A percentile compares a stretch with the other conserved stretches of the same genome.
These are phyloP conservation scores for Sitodiplosis mosellana DNA, from an alignment of 1,140 invertebrate genomes.

Conservation along the genomic window DNA sequence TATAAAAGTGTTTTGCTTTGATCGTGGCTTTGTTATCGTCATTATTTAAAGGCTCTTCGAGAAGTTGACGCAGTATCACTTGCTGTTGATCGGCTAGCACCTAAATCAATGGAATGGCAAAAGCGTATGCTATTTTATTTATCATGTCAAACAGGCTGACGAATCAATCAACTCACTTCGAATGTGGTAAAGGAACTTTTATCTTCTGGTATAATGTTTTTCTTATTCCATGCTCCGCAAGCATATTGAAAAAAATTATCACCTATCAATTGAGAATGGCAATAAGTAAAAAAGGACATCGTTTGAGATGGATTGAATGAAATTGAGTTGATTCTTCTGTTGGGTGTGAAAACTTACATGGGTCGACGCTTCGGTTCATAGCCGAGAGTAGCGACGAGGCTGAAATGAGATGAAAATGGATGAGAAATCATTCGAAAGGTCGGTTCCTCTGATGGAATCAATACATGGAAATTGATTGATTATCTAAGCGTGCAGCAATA, in stretches of 20 bases:
- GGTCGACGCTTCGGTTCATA: constrained; percentile 63
- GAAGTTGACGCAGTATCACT: constrained; percentile 57
- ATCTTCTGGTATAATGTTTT: constrained; percentile 79
- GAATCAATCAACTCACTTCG: constrained; percentile 29
- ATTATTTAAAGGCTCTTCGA: constrained; percentile 42
- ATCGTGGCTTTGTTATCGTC: constrained; percentile 51
- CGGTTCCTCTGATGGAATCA: too few species aligned
- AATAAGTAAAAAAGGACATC: too few species aligned
- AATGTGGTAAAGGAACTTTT: constrained; percentile 73
- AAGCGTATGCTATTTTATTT: neutral
- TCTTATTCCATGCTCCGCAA: constrained; percentile 76
- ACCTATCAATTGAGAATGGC: neutral
- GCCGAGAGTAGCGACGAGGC: constrained; percentile 66
- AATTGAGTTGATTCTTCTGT: neutral
- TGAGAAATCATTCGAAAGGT: neutral
- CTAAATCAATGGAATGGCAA: constrained; percentile 4
- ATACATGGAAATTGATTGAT: too few species aligned
- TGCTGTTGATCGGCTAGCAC: constrained; percentile 73
- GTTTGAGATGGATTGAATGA: neutral
- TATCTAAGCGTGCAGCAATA: too few species aligned
- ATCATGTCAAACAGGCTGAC: neutral
- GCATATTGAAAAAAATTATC: constrained; percentile 48
- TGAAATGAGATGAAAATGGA: constrained; percentile 22
- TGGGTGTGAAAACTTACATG: constrained; percentile 79
- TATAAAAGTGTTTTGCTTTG: constrained; percentile 71